A percentile compares a stretch with the other conserved stretches of the same genome.
Evolutionary conservation across 2,797 vertebrate genomes (phyloP).

Genomic region (Epinephelus malabaricus): DNA sequence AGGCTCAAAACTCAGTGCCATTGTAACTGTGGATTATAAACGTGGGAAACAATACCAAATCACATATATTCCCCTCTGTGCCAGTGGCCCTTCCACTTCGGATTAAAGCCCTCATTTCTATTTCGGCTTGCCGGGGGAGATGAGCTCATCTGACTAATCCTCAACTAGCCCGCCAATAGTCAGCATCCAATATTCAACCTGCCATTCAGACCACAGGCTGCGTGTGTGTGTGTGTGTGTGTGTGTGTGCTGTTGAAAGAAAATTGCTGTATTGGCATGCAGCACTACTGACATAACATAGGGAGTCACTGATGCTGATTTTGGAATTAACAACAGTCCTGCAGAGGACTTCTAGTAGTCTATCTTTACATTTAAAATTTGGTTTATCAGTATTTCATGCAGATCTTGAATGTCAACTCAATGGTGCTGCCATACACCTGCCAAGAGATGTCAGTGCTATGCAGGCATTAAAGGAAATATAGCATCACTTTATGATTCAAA

Average conservation of each 20-base stretch:
- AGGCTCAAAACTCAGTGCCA: background rate
- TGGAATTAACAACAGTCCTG: background rate
- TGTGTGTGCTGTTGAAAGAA: background rate
- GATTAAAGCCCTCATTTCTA: constrained; percentile 79
- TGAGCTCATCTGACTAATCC: constrained; percentile 79
- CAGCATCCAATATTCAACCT: constrained; percentile 69
- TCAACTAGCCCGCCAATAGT: constrained; percentile 76
- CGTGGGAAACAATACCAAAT: constrained; percentile 50
- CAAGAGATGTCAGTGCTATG: constrained; percentile 60
- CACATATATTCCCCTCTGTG: constrained; percentile 46
- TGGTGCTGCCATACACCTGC: constrained; percentile 19
- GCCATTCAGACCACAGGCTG: constrained; percentile 56
- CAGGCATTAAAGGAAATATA: background rate
- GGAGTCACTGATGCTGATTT: constrained; percentile 17
- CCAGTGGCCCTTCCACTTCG: constrained; percentile 51
- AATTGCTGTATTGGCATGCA: background rate
- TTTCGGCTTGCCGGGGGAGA: constrained; percentile 70
- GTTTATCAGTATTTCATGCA: background rate
- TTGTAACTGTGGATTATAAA: constrained; percentile 52
- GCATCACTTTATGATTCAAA: background rate
- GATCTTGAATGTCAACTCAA: background rate
- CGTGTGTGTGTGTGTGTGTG: background rate
- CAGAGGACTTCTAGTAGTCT: fast-evolving
- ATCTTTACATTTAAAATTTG: background rate
- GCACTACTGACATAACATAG: background rate